Evolutionary conservation across 2,888 invertebrate genomes (phyloP).

Genomic region (Ophion ellenae): DNA sequence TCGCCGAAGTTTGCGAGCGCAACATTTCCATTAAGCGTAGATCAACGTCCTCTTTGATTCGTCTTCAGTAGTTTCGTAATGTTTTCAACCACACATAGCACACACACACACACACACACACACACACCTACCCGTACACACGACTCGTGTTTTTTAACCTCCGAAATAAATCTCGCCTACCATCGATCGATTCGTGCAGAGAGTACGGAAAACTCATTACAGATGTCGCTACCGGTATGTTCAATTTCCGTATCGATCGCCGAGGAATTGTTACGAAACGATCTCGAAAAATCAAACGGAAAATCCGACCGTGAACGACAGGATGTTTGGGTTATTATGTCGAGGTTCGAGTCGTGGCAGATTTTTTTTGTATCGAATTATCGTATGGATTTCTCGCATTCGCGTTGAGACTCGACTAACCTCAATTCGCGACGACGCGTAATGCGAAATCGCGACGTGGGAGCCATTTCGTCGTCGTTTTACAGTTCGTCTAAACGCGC

Average conservation of each 20-base stretch:
- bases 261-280: background rate
- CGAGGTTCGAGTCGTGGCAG: no score
- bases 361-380: no score
- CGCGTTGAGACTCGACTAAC: no score
- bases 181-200: conserved; percentile 8
- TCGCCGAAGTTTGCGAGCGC: conserved; percentile 32
- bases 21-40: conserved; percentile 41
- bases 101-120: background rate
- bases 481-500: no score
- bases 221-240: background rate
- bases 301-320: no score
- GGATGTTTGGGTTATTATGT: no score
- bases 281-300: background rate
- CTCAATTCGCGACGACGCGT: no score
- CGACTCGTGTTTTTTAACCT: background rate
- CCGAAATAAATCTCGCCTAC: background rate
- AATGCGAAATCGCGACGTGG: no score
- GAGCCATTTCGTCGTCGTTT: no score
- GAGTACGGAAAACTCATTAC: background rate
- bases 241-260: background rate
- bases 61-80: conserved; percentile 22
- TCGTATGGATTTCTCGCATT: no score
- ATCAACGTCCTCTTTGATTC: conserved; percentile 61
- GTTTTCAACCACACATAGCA: background rate
- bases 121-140: background rate